These are phyloP conservation scores for Drosophila gaucha DNA, from an alignment of 2,888 invertebrate genomes.

Conservation along the genomic window DNA sequence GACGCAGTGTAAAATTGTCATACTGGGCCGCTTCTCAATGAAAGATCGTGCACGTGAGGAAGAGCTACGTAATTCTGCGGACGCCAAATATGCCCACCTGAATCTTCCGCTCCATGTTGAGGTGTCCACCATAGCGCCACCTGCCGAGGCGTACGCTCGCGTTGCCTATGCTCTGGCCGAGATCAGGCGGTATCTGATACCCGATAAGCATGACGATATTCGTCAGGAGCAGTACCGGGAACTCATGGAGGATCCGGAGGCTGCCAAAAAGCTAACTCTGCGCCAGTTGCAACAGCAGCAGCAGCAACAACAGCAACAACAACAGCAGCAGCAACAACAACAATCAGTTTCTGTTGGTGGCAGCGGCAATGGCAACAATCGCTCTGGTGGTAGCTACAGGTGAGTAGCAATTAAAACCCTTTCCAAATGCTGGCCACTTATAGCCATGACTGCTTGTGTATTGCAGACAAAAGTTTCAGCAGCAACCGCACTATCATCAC, in stretches of 20 bases:
- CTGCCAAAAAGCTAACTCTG: conserved; percentile 82
- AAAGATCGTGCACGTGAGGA: conserved; percentile 94
- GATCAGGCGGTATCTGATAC: conserved; percentile 88
- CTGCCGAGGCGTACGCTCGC: conserved; percentile 93
- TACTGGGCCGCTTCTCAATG: conserved; percentile 96
- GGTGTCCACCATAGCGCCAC: conserved; percentile 93
- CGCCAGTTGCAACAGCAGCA: conserved; percentile 81
- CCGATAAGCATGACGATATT: conserved; percentile 91
- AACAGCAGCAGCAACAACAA: conserved; percentile 50
- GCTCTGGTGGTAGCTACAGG: conserved; percentile 72
- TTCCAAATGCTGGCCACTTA: neutral
- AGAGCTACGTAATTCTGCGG: conserved; percentile 91
- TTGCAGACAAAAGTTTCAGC: conserved; percentile 81
- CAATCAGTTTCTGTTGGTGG: conserved; percentile 44
- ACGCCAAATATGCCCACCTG: conserved; percentile 95
- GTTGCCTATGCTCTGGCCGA: conserved; percentile 94
- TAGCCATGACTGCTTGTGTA: neutral
- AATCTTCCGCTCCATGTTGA: conserved; percentile 95
- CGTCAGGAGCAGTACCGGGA: conserved; percentile 94
- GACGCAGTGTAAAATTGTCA: conserved; percentile 98
- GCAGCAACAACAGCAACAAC: conserved; percentile 81
- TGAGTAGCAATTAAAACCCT: conserved; percentile 19
- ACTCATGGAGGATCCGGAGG: conserved; percentile 85
- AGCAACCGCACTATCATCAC: conserved; percentile 83
- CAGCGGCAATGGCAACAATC: conserved; percentile 67